These are phyloP conservation scores for Cecidostiba fungosa DNA, from an alignment of 2,888 invertebrate species.

Conservation along the genomic window DNA sequence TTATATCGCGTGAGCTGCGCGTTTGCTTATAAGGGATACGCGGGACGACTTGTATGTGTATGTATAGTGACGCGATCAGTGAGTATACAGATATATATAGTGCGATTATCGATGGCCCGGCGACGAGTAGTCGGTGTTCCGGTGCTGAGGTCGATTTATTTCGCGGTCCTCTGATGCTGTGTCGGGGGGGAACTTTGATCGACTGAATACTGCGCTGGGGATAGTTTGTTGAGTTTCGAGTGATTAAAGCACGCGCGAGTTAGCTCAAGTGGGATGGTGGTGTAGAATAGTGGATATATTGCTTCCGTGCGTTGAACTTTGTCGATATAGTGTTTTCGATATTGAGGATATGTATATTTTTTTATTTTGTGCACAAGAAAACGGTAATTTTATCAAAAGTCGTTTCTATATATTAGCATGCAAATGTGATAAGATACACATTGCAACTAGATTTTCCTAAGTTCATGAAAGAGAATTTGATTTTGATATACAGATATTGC, in stretches of 20 bases:
- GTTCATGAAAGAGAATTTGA: no score
- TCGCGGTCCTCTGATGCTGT: neutral
- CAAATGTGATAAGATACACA: no score
- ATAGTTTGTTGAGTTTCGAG: neutral
- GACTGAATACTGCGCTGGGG: neutral
- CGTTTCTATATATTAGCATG: no score
- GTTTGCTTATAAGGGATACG: neutral
- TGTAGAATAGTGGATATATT: no score
- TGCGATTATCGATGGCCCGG: neutral
- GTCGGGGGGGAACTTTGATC: neutral
- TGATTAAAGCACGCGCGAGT: neutral
- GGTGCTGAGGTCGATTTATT: neutral
- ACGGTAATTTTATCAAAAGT: no score
- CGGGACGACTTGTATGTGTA: no score
- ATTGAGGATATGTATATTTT: no score
- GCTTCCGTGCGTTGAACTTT: neutral
- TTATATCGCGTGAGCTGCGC: conserved; percentile 19
- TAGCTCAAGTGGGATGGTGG: neutral
- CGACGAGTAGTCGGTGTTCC: neutral
- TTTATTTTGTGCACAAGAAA: no score
- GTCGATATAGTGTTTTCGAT: neutral
- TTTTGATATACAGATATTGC: neutral
- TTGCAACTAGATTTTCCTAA: no score
- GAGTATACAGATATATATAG: neutral
- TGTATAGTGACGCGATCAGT: neutral